A percentile compares a stretch with the other conserved stretches of the same genome.
phyloP scores from a whole-genome alignment of 1,140 invertebrate species.

The Antheraea mylitta region DNA sequence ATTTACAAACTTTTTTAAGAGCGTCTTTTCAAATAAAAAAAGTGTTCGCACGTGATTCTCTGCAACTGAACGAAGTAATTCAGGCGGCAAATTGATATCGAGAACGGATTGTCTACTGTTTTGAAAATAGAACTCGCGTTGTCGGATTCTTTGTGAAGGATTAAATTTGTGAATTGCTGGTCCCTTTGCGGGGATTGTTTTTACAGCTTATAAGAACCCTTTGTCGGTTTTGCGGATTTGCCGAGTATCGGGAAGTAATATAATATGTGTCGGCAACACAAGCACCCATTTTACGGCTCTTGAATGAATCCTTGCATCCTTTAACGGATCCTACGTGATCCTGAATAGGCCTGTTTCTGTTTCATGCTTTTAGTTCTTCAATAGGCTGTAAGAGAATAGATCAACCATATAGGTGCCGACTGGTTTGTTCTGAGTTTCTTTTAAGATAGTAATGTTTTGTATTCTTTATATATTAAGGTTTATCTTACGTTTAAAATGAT shows the following conservation, averaged over 20 bases:
- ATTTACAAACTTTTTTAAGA: slow-evolving; percentile 2
- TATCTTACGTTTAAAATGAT: too few relatives aligned
- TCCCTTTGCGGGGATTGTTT: slow-evolving; percentile 65
- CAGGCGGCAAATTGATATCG: slow-evolving; percentile 71
- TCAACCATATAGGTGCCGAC: not conserved
- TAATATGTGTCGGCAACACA: slow-evolving; percentile 44
- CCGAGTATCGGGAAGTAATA: slow-evolving; percentile 35
- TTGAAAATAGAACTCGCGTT: slow-evolving; percentile 62
- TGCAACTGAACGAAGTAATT: slow-evolving; percentile 47
- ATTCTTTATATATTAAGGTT: too few relatives aligned
- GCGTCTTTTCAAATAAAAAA: not conserved
- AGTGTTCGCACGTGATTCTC: not conserved
- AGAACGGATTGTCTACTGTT: slow-evolving; percentile 75
- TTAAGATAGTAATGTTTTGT: too few relatives aligned
- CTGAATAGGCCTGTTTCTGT: slow-evolving; percentile 64
- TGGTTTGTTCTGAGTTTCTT: not conserved
- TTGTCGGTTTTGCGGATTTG: slow-evolving; percentile 59
- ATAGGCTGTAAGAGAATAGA: slow-evolving; percentile 33
- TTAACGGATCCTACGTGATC: slow-evolving; percentile 63
- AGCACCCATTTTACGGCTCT: slow-evolving; percentile 58
- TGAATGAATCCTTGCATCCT: slow-evolving; percentile 51
- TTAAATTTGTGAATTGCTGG: slow-evolving; percentile 46
- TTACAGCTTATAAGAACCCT: slow-evolving; percentile 70
- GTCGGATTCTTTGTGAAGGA: slow-evolving; percentile 66
- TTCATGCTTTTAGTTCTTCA: slow-evolving; percentile 56